A percentile compares a stretch with the other conserved stretches of the same genome.
Evolutionary conservation across 1,140 invertebrate species (phyloP).

Genomic region (Diachasma alloeum): DNA sequence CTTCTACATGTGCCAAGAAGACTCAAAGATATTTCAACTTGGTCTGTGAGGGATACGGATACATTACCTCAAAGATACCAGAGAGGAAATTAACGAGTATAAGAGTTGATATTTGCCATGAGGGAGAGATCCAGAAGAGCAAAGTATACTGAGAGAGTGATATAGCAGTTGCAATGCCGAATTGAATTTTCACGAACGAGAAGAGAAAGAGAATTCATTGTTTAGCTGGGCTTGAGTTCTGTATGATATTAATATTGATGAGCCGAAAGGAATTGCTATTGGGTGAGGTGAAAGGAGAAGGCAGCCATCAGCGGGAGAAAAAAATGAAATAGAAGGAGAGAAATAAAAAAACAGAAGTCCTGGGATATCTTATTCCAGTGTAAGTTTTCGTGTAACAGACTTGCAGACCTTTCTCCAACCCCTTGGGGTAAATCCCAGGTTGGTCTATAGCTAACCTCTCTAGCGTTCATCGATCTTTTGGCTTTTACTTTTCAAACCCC

Average conservation of each 20-base stretch:
- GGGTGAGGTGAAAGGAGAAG: neutral
- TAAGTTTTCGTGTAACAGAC: slow-evolving; percentile 3
- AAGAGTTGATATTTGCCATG: neutral
- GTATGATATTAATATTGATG: slow-evolving; percentile 1
- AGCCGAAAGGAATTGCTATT: slow-evolving; percentile 19
- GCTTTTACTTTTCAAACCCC: neutral
- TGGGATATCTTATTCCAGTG: neutral
- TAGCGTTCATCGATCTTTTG: neutral
- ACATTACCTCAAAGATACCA: neutral
- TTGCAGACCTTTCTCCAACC: slow-evolving; percentile 3
- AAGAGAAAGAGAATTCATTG: neutral
- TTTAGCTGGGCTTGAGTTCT: neutral
- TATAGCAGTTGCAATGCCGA: neutral
- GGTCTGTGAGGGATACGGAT: too few species aligned
- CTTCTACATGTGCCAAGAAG: slow-evolving; percentile 1
- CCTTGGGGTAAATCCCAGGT: neutral
- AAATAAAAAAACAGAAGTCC: neutral
- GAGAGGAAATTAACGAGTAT: neutral
- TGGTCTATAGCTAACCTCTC: neutral
- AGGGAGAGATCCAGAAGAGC: neutral
- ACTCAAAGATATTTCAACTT: neutral
- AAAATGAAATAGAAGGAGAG: neutral
- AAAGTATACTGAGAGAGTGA: neutral
- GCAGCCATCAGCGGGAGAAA: slow-evolving; percentile 16
- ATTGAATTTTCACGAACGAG: neutral